Conservation (phyloP, 1,140 invertebrate genomes). For the Drosophila bipectinata region DNA sequence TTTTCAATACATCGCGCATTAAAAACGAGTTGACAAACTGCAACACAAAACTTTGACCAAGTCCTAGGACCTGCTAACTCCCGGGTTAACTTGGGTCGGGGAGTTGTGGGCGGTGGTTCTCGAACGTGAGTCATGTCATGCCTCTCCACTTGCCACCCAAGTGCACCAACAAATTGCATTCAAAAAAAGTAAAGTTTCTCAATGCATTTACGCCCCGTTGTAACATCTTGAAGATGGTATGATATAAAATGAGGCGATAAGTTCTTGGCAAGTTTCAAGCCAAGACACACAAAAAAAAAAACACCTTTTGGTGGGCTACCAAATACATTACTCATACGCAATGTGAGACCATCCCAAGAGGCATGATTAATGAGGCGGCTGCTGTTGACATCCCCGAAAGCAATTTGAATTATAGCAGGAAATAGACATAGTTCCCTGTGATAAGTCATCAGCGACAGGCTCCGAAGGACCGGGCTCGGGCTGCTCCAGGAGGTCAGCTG, state of each 20-base stretch:
- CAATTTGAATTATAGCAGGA: slow-evolving; percentile 62
- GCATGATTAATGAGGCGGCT: slow-evolving; percentile 60
- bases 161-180: slow-evolving; percentile 69
- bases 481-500: slow-evolving; percentile 60
- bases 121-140: slow-evolving; percentile 31
- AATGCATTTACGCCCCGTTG: slow-evolving; percentile 53
- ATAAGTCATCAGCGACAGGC: slow-evolving; percentile 71
- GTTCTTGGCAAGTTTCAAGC: slow-evolving; percentile 32
- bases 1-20: slow-evolving; percentile 73
- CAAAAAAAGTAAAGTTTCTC: slow-evolving; percentile 44
- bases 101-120: not conserved
- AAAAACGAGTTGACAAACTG: slow-evolving; percentile 70
- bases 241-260: slow-evolving; percentile 38
- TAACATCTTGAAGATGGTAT: slow-evolving; percentile 29
- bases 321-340: slow-evolving; percentile 73
- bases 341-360: slow-evolving; percentile 39
- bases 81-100: slow-evolving; percentile 30
- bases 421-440: slow-evolving; percentile 65
- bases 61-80: slow-evolving; percentile 44
- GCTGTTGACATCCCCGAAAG: slow-evolving; percentile 55
- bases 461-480: slow-evolving; percentile 5
- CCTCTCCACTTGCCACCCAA: slow-evolving; percentile 49
- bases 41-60: slow-evolving; percentile 70
- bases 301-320: slow-evolving; percentile 19
- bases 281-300: slow-evolving; percentile 18